phyloP scores from a whole-genome alignment of 64 coral and sea anemone genomes.

The Montipora foliosa region DNA sequence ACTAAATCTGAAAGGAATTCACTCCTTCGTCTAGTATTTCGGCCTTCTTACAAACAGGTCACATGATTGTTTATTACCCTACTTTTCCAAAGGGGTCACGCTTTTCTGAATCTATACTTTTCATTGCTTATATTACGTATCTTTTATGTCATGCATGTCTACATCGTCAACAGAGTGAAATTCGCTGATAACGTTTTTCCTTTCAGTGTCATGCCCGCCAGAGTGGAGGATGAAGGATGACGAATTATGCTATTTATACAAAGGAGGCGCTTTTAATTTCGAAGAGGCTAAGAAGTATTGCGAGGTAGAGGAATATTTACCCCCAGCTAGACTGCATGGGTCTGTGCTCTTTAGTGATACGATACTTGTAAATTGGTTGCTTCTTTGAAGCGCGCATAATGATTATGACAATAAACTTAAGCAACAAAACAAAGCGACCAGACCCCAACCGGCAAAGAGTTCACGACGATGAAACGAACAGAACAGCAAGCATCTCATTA shows the following conservation, averaged over 20 bases:
- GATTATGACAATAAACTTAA: not conserved
- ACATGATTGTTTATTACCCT: not conserved
- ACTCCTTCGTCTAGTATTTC: not conserved
- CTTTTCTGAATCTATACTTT: not conserved
- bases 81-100: not conserved
- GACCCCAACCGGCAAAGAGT: not conserved
- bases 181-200: not conserved
- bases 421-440: not conserved
- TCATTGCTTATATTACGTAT: not conserved
- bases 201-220: slow-evolving; percentile 69
- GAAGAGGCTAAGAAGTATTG: slow-evolving; percentile 56
- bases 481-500: not conserved
- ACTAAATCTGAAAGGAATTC: not conserved
- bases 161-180: not conserved
- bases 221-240: slow-evolving; percentile 57
- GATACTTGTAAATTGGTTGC: not conserved
- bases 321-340: not conserved
- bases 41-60: not conserved
- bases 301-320: slow-evolving; percentile 15
- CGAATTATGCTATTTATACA: slow-evolving; percentile 48
- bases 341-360: not conserved
- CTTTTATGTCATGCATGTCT: not conserved
- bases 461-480: not conserved
- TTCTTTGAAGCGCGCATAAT: not conserved
- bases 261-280: slow-evolving; percentile 31